A percentile compares a stretch with the other conserved stretches of the same genome.
phyloP scores from a whole-genome alignment of 1,140 invertebrate species.

The Subanguina moxae region DNA sequence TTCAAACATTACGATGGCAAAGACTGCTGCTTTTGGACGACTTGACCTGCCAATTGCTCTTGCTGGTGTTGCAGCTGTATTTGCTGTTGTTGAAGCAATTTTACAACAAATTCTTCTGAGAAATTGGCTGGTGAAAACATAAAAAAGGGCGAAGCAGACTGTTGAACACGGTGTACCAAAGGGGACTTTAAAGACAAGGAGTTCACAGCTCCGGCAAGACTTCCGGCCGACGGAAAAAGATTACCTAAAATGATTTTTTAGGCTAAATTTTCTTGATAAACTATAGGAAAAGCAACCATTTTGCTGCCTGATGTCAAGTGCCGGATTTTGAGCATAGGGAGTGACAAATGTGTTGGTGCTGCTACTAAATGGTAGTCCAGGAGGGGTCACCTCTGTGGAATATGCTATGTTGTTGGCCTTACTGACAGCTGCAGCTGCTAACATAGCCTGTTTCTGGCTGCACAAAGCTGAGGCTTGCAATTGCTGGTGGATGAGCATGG shows the following conservation, averaged over 20 bases:
- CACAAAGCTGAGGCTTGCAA: neutral
- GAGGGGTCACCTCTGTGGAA: neutral
- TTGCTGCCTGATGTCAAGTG: neutral
- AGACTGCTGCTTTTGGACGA: too few relatives aligned
- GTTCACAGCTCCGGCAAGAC: neutral
- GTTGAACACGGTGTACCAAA: too few relatives aligned
- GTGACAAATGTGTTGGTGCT: neutral
- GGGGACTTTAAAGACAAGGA: neutral
- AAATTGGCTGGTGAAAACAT: too few relatives aligned
- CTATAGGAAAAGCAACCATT: neutral
- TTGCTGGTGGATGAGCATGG: slow-evolving; percentile 1
- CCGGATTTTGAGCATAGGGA: neutral
- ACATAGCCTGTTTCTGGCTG: neutral
- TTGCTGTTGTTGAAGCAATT: too few relatives aligned
- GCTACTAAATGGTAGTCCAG: neutral
- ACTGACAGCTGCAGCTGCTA: too few relatives aligned
- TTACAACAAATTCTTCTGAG: too few relatives aligned
- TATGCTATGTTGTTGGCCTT: neutral
- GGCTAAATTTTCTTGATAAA: neutral
- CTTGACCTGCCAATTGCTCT: too few relatives aligned
- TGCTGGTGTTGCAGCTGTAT: too few relatives aligned
- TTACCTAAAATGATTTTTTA: neutral
- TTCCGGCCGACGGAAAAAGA: neutral
- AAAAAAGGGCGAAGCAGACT: too few relatives aligned
- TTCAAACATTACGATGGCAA: too few relatives aligned